Evolutionary conservation across 2,888 invertebrate species (phyloP).

Genomic region (Crioceris asparagi): DNA sequence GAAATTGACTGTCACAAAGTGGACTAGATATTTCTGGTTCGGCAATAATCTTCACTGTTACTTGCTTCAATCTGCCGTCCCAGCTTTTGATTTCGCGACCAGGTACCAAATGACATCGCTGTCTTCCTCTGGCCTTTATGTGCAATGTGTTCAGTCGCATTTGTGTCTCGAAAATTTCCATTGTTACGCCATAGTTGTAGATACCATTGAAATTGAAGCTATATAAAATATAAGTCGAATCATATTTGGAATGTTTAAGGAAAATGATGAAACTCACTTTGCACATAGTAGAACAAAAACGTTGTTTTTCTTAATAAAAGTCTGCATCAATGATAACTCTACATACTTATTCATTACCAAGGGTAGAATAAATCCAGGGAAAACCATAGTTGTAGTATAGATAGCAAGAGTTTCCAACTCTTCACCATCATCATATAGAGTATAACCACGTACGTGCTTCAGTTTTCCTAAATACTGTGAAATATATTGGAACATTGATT

Average conservation of each 20-base stretch:
- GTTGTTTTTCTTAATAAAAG: conserved; percentile 46
- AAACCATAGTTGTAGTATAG: conserved; percentile 46
- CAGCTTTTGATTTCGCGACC: conserved; percentile 30
- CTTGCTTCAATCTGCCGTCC: conserved; percentile 40
- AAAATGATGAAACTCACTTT: too few relatives aligned
- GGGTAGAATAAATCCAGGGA: conserved; percentile 73
- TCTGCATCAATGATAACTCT: conserved; percentile 47
- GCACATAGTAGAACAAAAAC: conserved; percentile 54
- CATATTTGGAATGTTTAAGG: too few relatives aligned
- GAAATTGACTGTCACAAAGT: conserved; percentile 39
- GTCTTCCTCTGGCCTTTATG: conserved; percentile 64
- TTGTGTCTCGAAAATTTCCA: conserved; percentile 56
- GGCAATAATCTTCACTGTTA: conserved; percentile 55
- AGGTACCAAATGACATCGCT: conserved; percentile 54
- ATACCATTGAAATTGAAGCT: conserved; percentile 17
- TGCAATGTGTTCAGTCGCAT: conserved; percentile 44
- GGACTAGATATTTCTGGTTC: conserved; percentile 53
- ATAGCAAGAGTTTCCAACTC: conserved; percentile 30
- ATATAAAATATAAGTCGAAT: conserved; percentile 2
- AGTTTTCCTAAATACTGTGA: conserved; percentile 35
- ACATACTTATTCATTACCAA: conserved; percentile 46
- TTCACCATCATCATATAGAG: conserved; percentile 35
- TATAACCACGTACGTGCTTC: conserved; percentile 34
- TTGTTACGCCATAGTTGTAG: conserved; percentile 47
- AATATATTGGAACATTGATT: background rate